Percentiles rank a stretch among this genome's conserved stretches.
These are phyloP conservation scores for Scolopax rusticola DNA, from an alignment of 2,797 vertebrate species.

Conservation along the genomic window DNA sequence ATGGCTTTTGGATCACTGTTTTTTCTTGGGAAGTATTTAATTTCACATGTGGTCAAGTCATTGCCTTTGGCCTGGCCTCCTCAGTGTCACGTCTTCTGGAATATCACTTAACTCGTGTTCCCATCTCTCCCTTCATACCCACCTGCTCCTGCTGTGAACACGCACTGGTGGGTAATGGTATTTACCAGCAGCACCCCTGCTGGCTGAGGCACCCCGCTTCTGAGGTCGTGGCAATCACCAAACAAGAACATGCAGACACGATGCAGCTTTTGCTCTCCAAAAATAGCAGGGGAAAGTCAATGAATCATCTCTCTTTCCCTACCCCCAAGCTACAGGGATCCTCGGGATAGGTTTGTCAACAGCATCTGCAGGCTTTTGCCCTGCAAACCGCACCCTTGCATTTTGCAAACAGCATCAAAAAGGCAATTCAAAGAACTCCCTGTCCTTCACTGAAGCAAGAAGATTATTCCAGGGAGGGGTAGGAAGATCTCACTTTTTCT, in stretches of 20 bases:
- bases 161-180: fast-evolving
- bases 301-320: background rate
- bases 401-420: background rate
- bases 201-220: background rate
- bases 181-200: background rate
- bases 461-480: background rate
- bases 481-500: background rate
- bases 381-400: background rate
- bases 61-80: background rate
- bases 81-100: background rate
- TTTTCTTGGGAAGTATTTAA: constrained; percentile 8
- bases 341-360: background rate
- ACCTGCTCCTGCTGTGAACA: background rate
- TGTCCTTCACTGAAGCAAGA: background rate
- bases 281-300: constrained; percentile 34
- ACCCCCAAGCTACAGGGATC: background rate
- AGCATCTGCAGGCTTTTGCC: background rate
- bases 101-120: background rate
- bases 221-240: background rate
- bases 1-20: background rate
- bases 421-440: background rate
- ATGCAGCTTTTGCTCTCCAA: constrained; percentile 13
- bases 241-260: constrained; percentile 6
- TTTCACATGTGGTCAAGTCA: background rate
- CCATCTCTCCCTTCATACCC: background rate